Percentiles rank a stretch among this genome's conserved stretches.
Evolutionary conservation across 2,113 vertebrate species (phyloP).

Genomic region (Gallinago media): DNA sequence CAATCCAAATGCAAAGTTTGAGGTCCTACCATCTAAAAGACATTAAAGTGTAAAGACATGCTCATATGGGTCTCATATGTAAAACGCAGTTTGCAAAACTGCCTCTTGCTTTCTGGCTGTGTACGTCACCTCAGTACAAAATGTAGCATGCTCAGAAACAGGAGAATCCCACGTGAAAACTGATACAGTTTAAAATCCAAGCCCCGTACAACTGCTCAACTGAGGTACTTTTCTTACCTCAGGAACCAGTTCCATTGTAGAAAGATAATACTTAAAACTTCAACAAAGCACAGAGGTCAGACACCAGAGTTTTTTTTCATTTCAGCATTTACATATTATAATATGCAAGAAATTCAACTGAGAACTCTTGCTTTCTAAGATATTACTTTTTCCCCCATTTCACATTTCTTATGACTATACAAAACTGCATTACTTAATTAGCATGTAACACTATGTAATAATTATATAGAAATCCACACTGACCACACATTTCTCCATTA

Average conservation of each 20-base stretch:
- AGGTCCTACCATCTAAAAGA: background rate
- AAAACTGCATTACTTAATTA: background rate
- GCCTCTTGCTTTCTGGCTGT: background rate
- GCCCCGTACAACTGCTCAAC: background rate
- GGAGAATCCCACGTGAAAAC: background rate
- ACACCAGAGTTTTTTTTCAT: background rate
- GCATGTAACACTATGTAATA: background rate
- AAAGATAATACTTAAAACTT: background rate
- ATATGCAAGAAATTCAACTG: background rate
- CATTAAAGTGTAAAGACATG: too few species aligned
- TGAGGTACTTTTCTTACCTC: background rate
- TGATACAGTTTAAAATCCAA: background rate
- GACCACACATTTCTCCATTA: background rate
- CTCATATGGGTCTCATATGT: background rate
- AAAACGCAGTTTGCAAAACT: background rate
- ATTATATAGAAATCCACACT: background rate
- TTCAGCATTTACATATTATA: background rate
- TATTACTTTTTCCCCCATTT: background rate
- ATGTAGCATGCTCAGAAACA: background rate
- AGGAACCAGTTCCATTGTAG: background rate
- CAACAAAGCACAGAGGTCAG: background rate
- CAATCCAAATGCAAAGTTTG: background rate
- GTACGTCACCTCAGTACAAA: background rate
- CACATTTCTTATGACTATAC: background rate
- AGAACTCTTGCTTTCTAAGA: background rate